Percentiles rank a stretch among this genome's conserved stretches.
Evolutionary conservation across 2,888 invertebrate species (phyloP).

Genomic region (Drosophila pseudotalamancana): DNA sequence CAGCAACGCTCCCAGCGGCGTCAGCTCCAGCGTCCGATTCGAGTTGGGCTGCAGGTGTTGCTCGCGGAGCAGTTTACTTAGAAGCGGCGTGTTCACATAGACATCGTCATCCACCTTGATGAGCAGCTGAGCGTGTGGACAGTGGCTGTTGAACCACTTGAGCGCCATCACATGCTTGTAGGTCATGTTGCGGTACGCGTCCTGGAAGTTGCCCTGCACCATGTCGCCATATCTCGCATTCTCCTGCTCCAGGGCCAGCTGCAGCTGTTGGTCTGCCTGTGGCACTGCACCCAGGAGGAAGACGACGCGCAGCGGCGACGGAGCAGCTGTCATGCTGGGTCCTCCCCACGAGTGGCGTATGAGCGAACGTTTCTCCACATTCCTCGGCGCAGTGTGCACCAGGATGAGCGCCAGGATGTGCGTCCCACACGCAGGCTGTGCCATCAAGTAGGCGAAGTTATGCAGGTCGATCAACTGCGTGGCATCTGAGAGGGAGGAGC

Average conservation of each 20-base stretch:
- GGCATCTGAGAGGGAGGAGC: slow-evolving; percentile 42
- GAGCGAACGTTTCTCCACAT: slow-evolving; percentile 87
- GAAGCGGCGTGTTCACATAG: slow-evolving; percentile 88
- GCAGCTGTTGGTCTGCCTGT: slow-evolving; percentile 82
- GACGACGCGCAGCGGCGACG: slow-evolving; percentile 86
- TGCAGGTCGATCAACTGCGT: slow-evolving; percentile 86
- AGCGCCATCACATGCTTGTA: slow-evolving; percentile 93
- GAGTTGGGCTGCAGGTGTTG: slow-evolving; percentile 25
- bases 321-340: slow-evolving; percentile 81
- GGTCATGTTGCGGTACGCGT: slow-evolving; percentile 92
- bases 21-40: slow-evolving; percentile 6
- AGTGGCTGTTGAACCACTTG: slow-evolving; percentile 90
- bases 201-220: slow-evolving; percentile 90
- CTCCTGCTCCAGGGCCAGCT: slow-evolving; percentile 85
- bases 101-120: slow-evolving; percentile 92
- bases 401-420: slow-evolving; percentile 87
- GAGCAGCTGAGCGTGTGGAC: slow-evolving; percentile 88
- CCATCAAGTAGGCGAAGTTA: slow-evolving; percentile 87
- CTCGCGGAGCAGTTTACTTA: slow-evolving; percentile 85
- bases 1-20: slow-evolving; percentile 33
- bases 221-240: slow-evolving; percentile 87
- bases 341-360: slow-evolving; percentile 91
- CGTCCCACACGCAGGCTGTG: slow-evolving; percentile 85
- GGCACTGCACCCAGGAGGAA: slow-evolving; percentile 88
- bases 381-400: slow-evolving; percentile 89